These are phyloP conservation scores for Cryptus armator DNA, from an alignment of 2,888 invertebrate species.

Conservation along the genomic window DNA sequence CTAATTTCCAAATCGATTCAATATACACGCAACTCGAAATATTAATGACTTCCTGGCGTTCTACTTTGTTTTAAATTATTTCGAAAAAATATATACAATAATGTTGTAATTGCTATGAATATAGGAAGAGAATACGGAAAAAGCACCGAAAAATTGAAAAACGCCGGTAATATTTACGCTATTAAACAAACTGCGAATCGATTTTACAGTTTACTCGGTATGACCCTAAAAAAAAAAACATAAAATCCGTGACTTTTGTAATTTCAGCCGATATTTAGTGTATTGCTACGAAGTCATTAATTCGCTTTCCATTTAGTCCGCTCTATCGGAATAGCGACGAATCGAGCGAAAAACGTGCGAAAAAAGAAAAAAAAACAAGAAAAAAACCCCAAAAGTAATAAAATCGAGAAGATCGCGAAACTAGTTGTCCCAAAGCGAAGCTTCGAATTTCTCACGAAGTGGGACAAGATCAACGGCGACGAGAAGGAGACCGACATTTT, in stretches of 20 bases:
- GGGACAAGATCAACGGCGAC: slow-evolving; percentile 1
- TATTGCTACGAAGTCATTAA: slow-evolving; percentile 34
- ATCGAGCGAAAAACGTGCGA: slow-evolving; percentile 28
- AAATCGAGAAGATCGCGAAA: slow-evolving; percentile 26
- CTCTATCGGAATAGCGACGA: slow-evolving; percentile 60
- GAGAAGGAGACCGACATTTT: slow-evolving; percentile 17
- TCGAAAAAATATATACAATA: too few relatives aligned
- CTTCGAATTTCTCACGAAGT: slow-evolving; percentile 47
- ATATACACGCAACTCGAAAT: too few relatives aligned
- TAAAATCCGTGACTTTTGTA: not conserved
- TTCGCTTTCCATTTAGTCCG: slow-evolving; percentile 69
- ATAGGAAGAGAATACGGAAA: too few relatives aligned
- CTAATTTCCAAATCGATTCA: too few relatives aligned
- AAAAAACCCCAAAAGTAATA: slow-evolving; percentile 31
- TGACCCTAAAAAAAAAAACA: slow-evolving; percentile 9
- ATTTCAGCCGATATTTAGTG: not conserved
- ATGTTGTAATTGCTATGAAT: too few relatives aligned
- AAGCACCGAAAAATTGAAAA: too few relatives aligned
- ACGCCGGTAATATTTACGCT: too few relatives aligned
- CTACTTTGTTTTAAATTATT: too few relatives aligned
- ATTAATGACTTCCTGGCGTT: too few relatives aligned
- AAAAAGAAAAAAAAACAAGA: slow-evolving; percentile 46
- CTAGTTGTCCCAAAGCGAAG: slow-evolving; percentile 53
- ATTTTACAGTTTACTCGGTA: not conserved
- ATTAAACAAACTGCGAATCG: not conserved